Evolutionary conservation across 2,888 invertebrate species (phyloP).

Genomic region (Drosophila lacicola): DNA sequence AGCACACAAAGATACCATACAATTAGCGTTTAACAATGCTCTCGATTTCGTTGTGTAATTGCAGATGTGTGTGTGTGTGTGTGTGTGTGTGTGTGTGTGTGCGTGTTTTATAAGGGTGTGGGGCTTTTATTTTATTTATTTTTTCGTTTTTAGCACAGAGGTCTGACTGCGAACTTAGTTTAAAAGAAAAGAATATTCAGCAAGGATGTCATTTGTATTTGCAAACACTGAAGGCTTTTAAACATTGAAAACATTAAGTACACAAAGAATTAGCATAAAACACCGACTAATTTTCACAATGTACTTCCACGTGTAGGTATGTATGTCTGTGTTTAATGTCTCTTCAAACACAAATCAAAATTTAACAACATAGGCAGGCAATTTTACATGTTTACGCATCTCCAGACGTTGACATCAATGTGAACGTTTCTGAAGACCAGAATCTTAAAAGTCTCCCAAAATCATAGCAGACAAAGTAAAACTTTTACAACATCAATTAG

Average conservation of each 20-base stretch:
- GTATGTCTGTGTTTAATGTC: slow-evolving; percentile 18
- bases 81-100: slow-evolving; percentile 26
- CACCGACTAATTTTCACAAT: slow-evolving; percentile 71
- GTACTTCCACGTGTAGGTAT: slow-evolving; percentile 44
- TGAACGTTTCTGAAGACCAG: slow-evolving; percentile 38
- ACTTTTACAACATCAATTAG: slow-evolving; percentile 69
- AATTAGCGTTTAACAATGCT: slow-evolving; percentile 57
- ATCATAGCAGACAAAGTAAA: slow-evolving; percentile 46
- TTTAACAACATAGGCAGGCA: slow-evolving; percentile 67
- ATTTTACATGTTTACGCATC: slow-evolving; percentile 57
- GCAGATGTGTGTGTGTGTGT: slow-evolving; percentile 14
- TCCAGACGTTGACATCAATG: slow-evolving; percentile 44
- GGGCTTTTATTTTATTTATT: not conserved
- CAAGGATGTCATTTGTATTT: slow-evolving; percentile 62
- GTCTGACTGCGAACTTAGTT: slow-evolving; percentile 53
- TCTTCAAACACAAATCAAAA: slow-evolving; percentile 32
- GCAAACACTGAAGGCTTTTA: slow-evolving; percentile 79
- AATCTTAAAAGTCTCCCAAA: slow-evolving; percentile 33
- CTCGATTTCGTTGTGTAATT: slow-evolving; percentile 29
- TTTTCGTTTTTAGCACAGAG: slow-evolving; percentile 35
- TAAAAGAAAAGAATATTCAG: slow-evolving; percentile 60
- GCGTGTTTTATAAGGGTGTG: slow-evolving; percentile 9
- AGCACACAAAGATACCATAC: slow-evolving; percentile 69
- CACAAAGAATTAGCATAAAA: slow-evolving; percentile 78
- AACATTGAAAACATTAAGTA: slow-evolving; percentile 78